phyloP scores from a whole-genome alignment of 2,113 vertebrate species.

The Gobio gobio region DNA sequence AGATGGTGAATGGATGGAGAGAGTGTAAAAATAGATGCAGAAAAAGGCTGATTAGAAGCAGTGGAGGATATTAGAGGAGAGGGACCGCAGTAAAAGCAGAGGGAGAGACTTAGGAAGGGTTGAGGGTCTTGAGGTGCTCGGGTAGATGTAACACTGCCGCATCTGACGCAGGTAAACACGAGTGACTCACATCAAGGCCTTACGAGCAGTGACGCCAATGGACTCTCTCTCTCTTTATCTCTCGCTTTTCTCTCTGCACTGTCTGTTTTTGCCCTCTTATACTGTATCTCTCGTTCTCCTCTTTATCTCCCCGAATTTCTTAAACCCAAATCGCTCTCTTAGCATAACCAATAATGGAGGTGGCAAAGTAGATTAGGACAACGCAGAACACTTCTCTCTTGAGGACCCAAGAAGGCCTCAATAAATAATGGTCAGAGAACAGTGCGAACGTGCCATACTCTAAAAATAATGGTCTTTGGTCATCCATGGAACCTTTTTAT shows the following conservation, averaged over 20 bases:
- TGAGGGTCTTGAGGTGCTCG: not conserved
- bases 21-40: not conserved
- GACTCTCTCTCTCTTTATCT: not conserved
- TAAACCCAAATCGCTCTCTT: not conserved
- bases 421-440: not conserved
- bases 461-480: no score
- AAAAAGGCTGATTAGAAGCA: not conserved
- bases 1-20: not conserved
- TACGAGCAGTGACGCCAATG: conserved; percentile 26
- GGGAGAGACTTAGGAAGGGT: not conserved
- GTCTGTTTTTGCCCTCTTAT: not conserved
- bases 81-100: not conserved
- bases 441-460: not conserved
- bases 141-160: not conserved
- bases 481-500: no score
- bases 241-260: not conserved
- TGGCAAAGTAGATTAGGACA: conserved; percentile 5
- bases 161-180: conserved; percentile 48
- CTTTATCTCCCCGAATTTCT: not conserved
- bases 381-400: not conserved
- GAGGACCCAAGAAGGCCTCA: not conserved
- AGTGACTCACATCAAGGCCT: conserved; percentile 46
- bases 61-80: not conserved
- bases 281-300: not conserved
- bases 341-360: not conserved